Evolutionary conservation across 2,888 invertebrate genomes (phyloP).

Genomic region (Antheraea yamamai): DNA sequence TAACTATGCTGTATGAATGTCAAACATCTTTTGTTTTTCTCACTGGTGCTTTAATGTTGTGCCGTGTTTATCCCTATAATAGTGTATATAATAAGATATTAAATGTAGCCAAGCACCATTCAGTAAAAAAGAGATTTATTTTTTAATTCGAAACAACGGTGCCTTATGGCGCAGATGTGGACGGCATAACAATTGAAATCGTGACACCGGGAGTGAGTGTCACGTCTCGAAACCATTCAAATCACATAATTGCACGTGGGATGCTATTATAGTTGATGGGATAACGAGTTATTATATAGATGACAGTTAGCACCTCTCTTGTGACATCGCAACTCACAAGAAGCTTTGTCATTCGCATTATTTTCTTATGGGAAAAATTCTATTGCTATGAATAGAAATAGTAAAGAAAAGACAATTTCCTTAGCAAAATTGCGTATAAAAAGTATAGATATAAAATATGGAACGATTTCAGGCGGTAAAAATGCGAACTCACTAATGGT

Average conservation of each 20-base stretch:
- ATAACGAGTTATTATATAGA: slow-evolving; percentile 10
- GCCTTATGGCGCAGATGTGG: not conserved
- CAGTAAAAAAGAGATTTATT: not conserved
- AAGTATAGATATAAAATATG: too few species aligned
- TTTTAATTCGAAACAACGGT: not conserved
- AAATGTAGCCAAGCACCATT: not conserved
- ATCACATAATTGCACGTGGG: slow-evolving; percentile 6
- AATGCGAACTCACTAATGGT: too few species aligned
- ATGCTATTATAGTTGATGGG: not conserved
- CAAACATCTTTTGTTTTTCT: too few species aligned
- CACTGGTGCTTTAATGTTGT: too few species aligned
- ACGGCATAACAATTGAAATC: slow-evolving; percentile 5
- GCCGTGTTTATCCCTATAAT: too few species aligned
- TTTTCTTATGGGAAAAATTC: not conserved
- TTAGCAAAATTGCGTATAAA: too few species aligned
- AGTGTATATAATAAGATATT: not conserved
- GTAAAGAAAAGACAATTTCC: too few species aligned
- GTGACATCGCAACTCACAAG: not conserved
- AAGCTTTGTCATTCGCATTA: not conserved
- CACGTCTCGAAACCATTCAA: slow-evolving; percentile 12
- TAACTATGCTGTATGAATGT: too few species aligned
- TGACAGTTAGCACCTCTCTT: not conserved
- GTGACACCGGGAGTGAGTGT: not conserved
- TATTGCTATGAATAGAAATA: too few species aligned
- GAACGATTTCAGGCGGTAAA: too few species aligned